Percentiles rank a stretch among this genome's conserved stretches.
Conservation (phyloP, 2,113 vertebrate genomes). For the Odocoileus virginianus region DNA sequence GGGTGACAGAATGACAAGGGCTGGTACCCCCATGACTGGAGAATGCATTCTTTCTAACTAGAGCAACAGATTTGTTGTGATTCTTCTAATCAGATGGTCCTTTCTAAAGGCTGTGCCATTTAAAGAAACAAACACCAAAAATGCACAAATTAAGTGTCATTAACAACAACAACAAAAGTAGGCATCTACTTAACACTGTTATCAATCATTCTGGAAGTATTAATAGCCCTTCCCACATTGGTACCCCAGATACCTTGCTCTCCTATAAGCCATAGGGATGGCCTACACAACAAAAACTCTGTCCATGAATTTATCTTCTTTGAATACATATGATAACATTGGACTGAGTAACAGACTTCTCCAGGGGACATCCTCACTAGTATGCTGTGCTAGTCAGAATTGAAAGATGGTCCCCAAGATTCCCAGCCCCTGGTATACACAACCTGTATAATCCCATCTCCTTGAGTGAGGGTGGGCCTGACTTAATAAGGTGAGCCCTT, state of each 20-base stretch:
- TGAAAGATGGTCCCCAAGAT: not conserved
- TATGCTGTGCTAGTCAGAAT: not conserved
- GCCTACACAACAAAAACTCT: not conserved
- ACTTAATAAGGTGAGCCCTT: not conserved
- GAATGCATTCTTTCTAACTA: constrained; percentile 66
- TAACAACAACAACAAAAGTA: not conserved
- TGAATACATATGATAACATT: not conserved
- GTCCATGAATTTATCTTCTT: not conserved
- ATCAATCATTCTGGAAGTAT: not conserved
- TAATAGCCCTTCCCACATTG: not conserved
- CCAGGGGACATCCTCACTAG: not conserved
- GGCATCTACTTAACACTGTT: not conserved
- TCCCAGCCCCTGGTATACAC: not conserved
- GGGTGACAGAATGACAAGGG: constrained; percentile 68
- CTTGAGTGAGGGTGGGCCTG: not conserved
- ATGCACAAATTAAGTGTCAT: not conserved
- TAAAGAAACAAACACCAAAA: constrained; percentile 12
- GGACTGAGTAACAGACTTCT: not conserved
- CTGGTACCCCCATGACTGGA: constrained; percentile 65
- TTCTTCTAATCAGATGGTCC: constrained; percentile 74
- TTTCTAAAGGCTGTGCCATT: constrained; percentile 25
- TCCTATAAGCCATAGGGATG: not conserved
- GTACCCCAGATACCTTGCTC: not conserved
- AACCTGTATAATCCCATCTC: not conserved
- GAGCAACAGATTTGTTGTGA: constrained; percentile 67